Evolutionary conservation across 1,140 invertebrate species (phyloP).

Genomic region (Oscheius sp.): DNA sequence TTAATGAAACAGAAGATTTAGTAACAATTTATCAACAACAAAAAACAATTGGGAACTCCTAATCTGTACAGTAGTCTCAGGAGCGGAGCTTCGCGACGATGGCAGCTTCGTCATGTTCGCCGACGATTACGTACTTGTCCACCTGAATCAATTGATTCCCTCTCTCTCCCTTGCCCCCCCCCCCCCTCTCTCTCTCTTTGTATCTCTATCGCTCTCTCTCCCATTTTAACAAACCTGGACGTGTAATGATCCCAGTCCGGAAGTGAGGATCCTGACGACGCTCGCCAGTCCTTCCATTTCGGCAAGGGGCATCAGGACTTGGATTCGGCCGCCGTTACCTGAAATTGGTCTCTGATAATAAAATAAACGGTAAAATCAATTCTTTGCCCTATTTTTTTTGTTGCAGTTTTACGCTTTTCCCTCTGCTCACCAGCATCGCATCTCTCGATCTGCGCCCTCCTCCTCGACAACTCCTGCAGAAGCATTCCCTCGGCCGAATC

Average conservation of each 20-base stretch:
- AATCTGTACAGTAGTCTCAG: too few relatives aligned
- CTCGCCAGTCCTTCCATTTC: neutral
- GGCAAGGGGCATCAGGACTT: neutral
- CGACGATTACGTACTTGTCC: neutral
- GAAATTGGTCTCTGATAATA: neutral
- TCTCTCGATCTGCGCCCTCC: constrained; percentile 16
- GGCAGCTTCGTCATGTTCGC: neutral
- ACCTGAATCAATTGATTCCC: neutral
- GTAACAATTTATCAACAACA: too few relatives aligned
- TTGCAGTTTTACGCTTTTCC: neutral
- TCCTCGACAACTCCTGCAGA: constrained; percentile 1
- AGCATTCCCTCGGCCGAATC: neutral
- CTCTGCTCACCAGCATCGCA: neutral
- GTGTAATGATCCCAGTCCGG: neutral
- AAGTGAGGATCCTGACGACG: neutral
- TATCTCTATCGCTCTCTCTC: neutral
- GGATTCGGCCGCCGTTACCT: neutral
- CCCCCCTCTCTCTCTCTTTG: too few relatives aligned
- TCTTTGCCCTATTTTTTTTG: too few relatives aligned
- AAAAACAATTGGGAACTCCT: too few relatives aligned
- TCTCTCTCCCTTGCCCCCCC: too few relatives aligned
- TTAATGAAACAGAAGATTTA: too few relatives aligned
- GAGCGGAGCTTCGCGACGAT: neutral
- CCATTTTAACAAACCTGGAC: neutral
- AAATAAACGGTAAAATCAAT: neutral